phyloP scores from a whole-genome alignment of 2,797 vertebrate species.

The Lindbergichthys nudifrons region DNA sequence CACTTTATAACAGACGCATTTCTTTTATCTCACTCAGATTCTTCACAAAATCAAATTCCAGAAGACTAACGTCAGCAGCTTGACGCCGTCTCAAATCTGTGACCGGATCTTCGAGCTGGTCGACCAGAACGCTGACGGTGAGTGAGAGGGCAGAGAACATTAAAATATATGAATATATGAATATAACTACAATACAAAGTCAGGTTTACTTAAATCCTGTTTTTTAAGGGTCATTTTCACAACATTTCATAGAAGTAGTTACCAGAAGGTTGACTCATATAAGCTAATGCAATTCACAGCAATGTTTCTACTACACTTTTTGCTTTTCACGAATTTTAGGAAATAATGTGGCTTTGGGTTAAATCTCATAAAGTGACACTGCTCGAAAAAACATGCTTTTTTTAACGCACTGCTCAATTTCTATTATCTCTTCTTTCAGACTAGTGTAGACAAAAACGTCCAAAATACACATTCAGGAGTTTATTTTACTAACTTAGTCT shows the following conservation, averaged over 20 bases:
- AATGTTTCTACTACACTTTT: too few relatives aligned
- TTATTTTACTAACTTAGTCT: too few relatives aligned
- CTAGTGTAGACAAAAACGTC: too few relatives aligned
- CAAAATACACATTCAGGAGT: too few relatives aligned
- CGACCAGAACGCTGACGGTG: slow-evolving; percentile 82
- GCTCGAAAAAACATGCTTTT: too few relatives aligned
- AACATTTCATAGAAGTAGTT: neutral
- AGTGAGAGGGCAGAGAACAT: neutral
- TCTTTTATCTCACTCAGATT: slow-evolving; percentile 57
- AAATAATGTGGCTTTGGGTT: too few relatives aligned
- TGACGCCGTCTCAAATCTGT: slow-evolving; percentile 78
- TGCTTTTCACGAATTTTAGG: too few relatives aligned
- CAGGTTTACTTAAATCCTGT: neutral
- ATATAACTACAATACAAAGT: neutral
- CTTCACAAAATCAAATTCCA: slow-evolving; percentile 78
- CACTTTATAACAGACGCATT: too few relatives aligned
- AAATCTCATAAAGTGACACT: too few relatives aligned
- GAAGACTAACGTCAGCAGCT: slow-evolving; percentile 45
- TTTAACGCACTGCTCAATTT: too few relatives aligned
- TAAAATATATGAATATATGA: neutral
- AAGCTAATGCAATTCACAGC: neutral
- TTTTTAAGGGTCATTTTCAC: neutral
- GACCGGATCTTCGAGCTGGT: slow-evolving; percentile 82
- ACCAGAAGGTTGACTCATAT: neutral
- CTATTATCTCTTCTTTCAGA: too few relatives aligned